Conservation (phyloP, 2,797 vertebrate species). For the Rhynchonycteris naso region DNA sequence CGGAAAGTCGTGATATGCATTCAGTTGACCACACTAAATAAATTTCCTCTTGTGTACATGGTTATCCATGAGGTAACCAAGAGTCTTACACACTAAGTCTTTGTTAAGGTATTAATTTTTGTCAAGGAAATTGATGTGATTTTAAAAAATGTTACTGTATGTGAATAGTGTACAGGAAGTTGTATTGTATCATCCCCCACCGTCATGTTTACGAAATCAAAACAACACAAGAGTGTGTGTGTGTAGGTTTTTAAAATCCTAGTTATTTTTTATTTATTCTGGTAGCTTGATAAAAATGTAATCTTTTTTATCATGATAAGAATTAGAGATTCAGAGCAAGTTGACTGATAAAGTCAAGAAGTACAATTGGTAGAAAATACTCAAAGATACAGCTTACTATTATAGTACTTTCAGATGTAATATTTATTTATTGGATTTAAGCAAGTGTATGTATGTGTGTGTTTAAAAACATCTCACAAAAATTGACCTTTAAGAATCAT, state of each 20-base stretch:
- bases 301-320: conserved; percentile 14
- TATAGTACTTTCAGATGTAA: not conserved
- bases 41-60: not conserved
- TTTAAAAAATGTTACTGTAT: not conserved
- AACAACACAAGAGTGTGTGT: not conserved
- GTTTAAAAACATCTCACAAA: not conserved
- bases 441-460: not conserved
- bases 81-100: conserved; percentile 34
- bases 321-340: conserved; percentile 46
- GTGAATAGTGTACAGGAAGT: not conserved
- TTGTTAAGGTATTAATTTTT: conserved; percentile 57
- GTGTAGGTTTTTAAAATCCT: not conserved
- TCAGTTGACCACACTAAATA: not conserved
- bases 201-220: not conserved
- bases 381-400: conserved; percentile 1
- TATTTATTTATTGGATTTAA: conserved; percentile 2
- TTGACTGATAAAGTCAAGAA: conserved; percentile 9
- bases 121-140: conserved; percentile 39
- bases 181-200: not conserved
- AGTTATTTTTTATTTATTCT: conserved; percentile 7
- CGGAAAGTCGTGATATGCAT: not conserved
- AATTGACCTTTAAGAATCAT: conserved; percentile 26
- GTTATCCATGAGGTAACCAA: not conserved
- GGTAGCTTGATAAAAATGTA: not conserved
- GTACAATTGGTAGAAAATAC: conserved; percentile 28